Evolutionary conservation across 1,140 invertebrate genomes (phyloP), one percentile per base, ranked within the genome.

Genomic region (Ruditapes philippinarum): DNA sequence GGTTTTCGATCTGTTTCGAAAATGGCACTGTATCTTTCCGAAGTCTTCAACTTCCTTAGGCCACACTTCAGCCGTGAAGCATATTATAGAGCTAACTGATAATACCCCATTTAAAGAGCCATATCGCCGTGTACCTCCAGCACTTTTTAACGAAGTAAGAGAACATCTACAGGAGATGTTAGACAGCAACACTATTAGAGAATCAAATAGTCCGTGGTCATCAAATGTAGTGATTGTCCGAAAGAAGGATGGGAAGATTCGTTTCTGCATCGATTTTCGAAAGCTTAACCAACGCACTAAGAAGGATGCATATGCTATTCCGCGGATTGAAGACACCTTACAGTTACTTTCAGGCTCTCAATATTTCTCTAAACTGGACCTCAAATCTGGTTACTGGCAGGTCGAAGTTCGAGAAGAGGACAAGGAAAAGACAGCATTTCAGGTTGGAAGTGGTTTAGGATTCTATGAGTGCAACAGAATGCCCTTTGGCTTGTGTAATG

Each of bases 321-420:
- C 92, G 0, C 87, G 92, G 25, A 31, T 73, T 17, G 92, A 93
- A 22, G 91, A 91, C 49, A 79, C 92, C 7, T 76, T 91, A 19
- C 31, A 76, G 12, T 14, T 68, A 31, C n/a, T 97, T 0, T n/a
- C 86, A 0, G 94, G 94, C 0, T 91, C 92, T 5, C 94, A 88
- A 11, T 93, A 95, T 42, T 97, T 96, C 83, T 93, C 94, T 0
- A 94, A 94, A 0, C 89, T 97, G 0, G 96, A 97, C 93, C 92
- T 97, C 62, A 88, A 91, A 0, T 91, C 92, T n/a, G 97, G 96
- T 0, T 97, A 96, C 88, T 95, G 96, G 90, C 96, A 96, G 91
- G n/a, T 96, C 89, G 42, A 94, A 3, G 81, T 95, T 1, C 91
- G 94, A 57, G 51, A 45, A 5, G n/a, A 81, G 9, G 85, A 86